These are phyloP conservation scores for Columba livia DNA, from an alignment of 2,113 vertebrate genomes.

Conservation along the genomic window DNA sequence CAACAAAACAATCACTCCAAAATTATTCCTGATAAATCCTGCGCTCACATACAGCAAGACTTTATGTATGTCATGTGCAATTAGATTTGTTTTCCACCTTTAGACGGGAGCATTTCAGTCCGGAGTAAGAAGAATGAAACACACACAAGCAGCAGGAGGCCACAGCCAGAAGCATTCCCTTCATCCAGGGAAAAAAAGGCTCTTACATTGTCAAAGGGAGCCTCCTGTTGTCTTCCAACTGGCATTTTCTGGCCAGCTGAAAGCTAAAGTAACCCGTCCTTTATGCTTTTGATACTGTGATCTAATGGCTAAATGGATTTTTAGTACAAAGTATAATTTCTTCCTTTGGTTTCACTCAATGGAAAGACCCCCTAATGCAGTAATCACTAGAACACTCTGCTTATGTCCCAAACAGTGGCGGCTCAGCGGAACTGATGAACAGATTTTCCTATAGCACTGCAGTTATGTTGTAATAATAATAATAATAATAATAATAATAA, in stretches of 20 bases:
- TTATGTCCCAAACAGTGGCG: neutral
- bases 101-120: neutral
- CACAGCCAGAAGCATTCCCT: neutral
- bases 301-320: conserved; percentile 59
- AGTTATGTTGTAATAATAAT: neutral
- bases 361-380: conserved; percentile 19
- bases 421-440: neutral
- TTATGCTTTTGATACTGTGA: neutral
- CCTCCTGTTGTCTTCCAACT: conserved; percentile 59
- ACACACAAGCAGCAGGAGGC: conserved; percentile 28
- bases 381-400: neutral
- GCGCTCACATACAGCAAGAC: neutral
- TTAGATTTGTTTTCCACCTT: conserved; percentile 26
- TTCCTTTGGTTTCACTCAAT: conserved; percentile 38
- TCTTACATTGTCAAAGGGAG: conserved; percentile 59
- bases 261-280: conserved; percentile 49
- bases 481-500: neutral
- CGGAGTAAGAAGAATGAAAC: neutral
- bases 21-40: neutral
- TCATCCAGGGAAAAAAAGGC: conserved; percentile 31
- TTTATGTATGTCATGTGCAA: neutral
- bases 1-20: neutral
- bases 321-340: conserved; percentile 53
- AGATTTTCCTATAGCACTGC: neutral
- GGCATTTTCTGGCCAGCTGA: conserved; percentile 45